Conservation (phyloP, 2,113 vertebrate species). For the Bubo blakistoni region DNA sequence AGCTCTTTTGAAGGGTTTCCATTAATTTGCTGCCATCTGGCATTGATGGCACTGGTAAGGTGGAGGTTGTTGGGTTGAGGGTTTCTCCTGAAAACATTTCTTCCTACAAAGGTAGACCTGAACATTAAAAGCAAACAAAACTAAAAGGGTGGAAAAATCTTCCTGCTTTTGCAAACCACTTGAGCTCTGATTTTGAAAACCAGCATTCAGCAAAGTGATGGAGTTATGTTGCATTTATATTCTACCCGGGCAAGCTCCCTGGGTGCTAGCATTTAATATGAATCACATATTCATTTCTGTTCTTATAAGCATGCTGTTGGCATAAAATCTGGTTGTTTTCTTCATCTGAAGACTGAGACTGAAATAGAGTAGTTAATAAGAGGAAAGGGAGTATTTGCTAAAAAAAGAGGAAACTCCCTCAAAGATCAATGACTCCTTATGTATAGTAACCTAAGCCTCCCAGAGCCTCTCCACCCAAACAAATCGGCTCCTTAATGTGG, state of each 20-base stretch:
- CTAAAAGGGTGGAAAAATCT: not conserved
- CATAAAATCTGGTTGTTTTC: slow-evolving; percentile 13
- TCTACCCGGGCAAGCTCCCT: not conserved
- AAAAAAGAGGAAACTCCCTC: not conserved
- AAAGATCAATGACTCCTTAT: slow-evolving; percentile 64
- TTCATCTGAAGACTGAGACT: not conserved
- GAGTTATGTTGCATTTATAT: accelerated
- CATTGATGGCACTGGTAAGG: not conserved
- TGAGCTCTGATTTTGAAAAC: not conserved
- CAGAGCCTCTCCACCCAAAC: slow-evolving; percentile 34
- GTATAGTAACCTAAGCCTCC: slow-evolving; percentile 19
- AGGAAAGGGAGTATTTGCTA: slow-evolving; percentile 31
- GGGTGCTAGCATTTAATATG: not conserved
- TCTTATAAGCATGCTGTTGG: not conserved
- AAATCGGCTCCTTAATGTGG: slow-evolving; percentile 27
- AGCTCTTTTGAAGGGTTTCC: not conserved
- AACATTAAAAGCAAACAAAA: not conserved
- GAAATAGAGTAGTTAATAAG: not conserved
- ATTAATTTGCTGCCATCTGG: not conserved
- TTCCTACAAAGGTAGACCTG: not conserved
- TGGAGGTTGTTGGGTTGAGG: not conserved
- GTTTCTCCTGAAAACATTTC: not conserved
- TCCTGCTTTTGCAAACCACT: not conserved
- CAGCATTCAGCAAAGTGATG: not conserved
- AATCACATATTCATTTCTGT: not conserved